phyloP scores from a whole-genome alignment of 2,113 vertebrate species.

The Naja naja region DNA sequence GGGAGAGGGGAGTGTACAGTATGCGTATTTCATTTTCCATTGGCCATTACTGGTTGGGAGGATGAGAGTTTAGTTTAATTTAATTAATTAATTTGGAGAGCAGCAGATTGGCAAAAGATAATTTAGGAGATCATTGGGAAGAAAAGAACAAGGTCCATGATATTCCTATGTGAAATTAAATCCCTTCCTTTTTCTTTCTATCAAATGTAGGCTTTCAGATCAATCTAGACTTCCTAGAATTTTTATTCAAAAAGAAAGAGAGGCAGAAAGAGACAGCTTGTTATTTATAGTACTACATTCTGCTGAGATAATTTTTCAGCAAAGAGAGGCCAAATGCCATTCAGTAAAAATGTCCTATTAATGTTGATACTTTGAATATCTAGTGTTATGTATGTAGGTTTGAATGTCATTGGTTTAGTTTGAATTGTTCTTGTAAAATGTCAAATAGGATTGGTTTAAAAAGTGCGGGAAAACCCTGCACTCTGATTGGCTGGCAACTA shows the following conservation, averaged over 20 bases:
- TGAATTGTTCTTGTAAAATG: too few species aligned
- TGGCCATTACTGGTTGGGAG: background rate
- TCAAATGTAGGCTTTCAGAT: background rate
- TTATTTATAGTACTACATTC: background rate
- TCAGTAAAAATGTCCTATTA: background rate
- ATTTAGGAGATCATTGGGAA: background rate
- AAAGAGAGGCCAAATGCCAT: background rate
- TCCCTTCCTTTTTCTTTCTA: background rate
- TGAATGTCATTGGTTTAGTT: too few species aligned
- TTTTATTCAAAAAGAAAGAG: background rate
- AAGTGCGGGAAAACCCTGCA: too few species aligned
- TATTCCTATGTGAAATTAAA: background rate
- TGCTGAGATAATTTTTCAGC: accelerated
- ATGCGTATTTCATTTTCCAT: background rate
- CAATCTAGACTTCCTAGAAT: background rate
- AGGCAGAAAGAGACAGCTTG: background rate
- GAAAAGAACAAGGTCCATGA: background rate
- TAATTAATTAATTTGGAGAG: background rate
- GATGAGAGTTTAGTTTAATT: background rate
- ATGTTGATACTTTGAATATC: background rate
- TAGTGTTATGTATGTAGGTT: too few species aligned
- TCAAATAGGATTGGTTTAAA: too few species aligned
- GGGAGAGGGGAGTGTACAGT: background rate
- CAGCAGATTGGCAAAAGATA: background rate
- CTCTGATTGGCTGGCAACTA: too few species aligned